A percentile compares a stretch with the other conserved stretches of the same genome.
phyloP scores from a whole-genome alignment of 2,888 invertebrate species.

The Azorinus chamasolen region DNA sequence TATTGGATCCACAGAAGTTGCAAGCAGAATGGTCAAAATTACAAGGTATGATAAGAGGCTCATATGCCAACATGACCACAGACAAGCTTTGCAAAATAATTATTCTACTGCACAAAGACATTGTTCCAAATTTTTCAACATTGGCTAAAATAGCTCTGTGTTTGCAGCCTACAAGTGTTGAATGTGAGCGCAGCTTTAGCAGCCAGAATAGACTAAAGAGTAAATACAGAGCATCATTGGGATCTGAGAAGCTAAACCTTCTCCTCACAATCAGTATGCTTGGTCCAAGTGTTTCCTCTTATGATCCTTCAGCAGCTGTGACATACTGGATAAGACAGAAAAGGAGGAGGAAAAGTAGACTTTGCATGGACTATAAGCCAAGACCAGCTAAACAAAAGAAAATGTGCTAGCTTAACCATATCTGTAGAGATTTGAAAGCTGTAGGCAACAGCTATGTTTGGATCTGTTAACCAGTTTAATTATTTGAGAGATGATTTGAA shows the following conservation, averaged over 20 bases:
- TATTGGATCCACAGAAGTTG: not conserved
- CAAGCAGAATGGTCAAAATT: conserved; percentile 7
- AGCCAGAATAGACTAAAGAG: conserved; percentile 2
- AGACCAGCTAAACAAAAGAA: not conserved
- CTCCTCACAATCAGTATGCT: not conserved
- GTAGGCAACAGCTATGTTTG: too few species aligned
- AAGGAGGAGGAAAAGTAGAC: conserved; percentile 15
- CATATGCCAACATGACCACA: conserved; percentile 1
- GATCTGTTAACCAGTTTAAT: too few species aligned
- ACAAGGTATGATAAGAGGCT: conserved; percentile 21
- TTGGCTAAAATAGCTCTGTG: conserved; percentile 37
- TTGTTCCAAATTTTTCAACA: conserved; percentile 16
- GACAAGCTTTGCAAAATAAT: conserved; percentile 1
- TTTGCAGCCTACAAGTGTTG: conserved; percentile 31
- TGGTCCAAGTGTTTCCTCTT: not conserved
- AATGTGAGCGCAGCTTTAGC: not conserved
- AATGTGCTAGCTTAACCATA: not conserved
- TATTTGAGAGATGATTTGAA: too few species aligned
- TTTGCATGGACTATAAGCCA: conserved; percentile 4
- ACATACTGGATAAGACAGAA: conserved; percentile 1
- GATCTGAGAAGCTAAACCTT: conserved; percentile 4
- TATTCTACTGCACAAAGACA: conserved; percentile 3
- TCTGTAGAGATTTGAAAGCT: not conserved
- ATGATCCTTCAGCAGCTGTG: not conserved
- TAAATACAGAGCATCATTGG: conserved; percentile 1